A percentile compares a stretch with the other conserved stretches of the same genome.
These are phyloP conservation scores for Camptogramma bilineatum DNA, from an alignment of 2,888 invertebrate species.

Conservation along the genomic window DNA sequence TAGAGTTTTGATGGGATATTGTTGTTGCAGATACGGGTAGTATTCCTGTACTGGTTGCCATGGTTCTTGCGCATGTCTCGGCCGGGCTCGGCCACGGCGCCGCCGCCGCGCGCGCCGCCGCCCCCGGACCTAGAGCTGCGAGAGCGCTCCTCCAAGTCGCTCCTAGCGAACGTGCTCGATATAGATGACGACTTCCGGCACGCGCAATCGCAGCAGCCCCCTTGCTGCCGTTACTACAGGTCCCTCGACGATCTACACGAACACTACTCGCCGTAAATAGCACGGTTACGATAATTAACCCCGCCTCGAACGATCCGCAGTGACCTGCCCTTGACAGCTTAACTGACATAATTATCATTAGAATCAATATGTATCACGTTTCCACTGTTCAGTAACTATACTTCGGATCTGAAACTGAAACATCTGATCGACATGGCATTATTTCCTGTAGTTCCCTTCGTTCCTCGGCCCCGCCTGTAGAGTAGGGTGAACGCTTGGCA, in stretches of 20 bases:
- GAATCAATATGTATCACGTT: conserved; percentile 55
- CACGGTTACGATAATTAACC: conserved; percentile 82
- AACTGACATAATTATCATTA: conserved; percentile 48
- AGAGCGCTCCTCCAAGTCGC: conserved; percentile 96
- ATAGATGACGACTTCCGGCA: conserved; percentile 98
- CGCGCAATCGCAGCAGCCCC: conserved; percentile 89
- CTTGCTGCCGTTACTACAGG: conserved; percentile 92
- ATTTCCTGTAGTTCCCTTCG: conserved; percentile 78
- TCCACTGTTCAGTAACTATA: conserved; percentile 50
- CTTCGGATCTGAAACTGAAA: conserved; percentile 70
- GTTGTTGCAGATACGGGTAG: conserved; percentile 90
- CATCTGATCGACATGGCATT: conserved; percentile 64
- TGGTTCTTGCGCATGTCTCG: conserved; percentile 97
- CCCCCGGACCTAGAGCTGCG: conserved; percentile 94
- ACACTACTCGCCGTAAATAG: conserved; percentile 86
- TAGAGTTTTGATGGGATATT: background rate
- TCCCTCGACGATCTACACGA: conserved; percentile 87
- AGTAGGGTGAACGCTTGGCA: conserved; percentile 72
- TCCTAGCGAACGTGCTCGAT: conserved; percentile 98
- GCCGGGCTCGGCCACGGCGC: conserved; percentile 87
- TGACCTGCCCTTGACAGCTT: conserved; percentile 79
- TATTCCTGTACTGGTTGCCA: conserved; percentile 99
- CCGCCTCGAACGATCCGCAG: conserved; percentile 82
- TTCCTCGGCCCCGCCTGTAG: conserved; percentile 80
- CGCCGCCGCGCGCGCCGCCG: conserved; percentile 89